phyloP scores from a whole-genome alignment of 2,113 vertebrate species.

The Syngnathus typhle region DNA sequence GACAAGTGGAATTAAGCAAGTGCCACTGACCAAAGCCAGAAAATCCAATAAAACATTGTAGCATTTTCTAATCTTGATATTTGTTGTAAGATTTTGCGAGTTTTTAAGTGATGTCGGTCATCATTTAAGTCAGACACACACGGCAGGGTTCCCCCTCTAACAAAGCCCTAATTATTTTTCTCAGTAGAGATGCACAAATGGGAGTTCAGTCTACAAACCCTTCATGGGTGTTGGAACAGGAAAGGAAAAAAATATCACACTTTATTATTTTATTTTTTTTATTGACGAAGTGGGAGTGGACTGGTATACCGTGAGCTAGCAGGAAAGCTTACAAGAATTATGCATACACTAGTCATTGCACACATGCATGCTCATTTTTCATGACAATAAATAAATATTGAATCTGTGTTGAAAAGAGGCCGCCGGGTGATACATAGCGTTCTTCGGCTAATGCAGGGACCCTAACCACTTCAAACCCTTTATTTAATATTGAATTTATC shows the following conservation, averaged over 20 bases:
- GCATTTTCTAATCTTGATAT: too few species aligned
- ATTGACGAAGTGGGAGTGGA: neutral
- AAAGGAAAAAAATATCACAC: too few species aligned
- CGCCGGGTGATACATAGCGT: neutral
- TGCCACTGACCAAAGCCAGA: too few species aligned
- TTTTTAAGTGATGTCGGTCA: neutral
- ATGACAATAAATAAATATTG: neutral
- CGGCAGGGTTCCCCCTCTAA: neutral
- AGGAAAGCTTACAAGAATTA: neutral
- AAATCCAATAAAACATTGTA: too few species aligned
- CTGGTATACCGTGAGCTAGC: neutral
- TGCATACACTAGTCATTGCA: neutral
- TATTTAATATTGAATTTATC: neutral
- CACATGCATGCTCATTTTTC: neutral
- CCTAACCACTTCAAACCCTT: neutral
- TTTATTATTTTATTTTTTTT: too few species aligned
- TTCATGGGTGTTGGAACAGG: too few species aligned
- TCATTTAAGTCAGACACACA: neutral
- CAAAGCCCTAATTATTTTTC: neutral
- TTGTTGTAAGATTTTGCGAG: neutral
- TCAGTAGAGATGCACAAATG: neutral
- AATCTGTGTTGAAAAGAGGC: neutral
- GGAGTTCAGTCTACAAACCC: neutral
- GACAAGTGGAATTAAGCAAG: too few species aligned
- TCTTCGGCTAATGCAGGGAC: neutral